Conservation (phyloP, 2,888 invertebrate species). For the Pterostichus madidus region DNA sequence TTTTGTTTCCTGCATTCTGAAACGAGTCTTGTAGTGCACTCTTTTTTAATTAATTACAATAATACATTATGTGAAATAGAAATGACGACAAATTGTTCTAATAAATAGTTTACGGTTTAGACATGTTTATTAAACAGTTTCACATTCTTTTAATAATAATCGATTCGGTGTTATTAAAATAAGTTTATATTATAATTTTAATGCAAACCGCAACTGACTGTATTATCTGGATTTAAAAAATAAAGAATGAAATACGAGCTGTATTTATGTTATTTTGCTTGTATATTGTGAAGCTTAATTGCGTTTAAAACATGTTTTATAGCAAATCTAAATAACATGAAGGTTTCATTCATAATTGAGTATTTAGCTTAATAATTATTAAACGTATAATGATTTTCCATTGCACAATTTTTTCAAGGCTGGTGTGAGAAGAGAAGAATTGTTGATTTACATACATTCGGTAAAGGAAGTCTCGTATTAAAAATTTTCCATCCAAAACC, state of each 20-base stretch:
- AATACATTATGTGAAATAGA: too few species aligned
- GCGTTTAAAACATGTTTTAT: conserved; percentile 10
- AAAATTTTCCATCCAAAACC: conserved; percentile 41
- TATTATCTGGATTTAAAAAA: too few species aligned
- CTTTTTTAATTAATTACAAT: background rate
- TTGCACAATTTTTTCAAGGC: conserved; percentile 32
- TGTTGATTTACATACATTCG: conserved; percentile 26
- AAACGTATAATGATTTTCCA: conserved; percentile 10
- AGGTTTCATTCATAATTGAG: conserved; percentile 28
- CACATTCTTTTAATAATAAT: too few species aligned
- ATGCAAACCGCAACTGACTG: too few species aligned
- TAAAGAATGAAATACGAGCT: too few species aligned
- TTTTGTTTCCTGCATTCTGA: background rate
- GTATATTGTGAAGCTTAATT: background rate
- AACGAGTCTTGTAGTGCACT: background rate
- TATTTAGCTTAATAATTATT: conserved; percentile 36
- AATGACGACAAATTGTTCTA: too few species aligned
- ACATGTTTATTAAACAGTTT: too few species aligned
- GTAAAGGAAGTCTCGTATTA: conserved; percentile 37
- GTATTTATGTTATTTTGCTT: background rate
- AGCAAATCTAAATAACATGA: conserved; percentile 30
- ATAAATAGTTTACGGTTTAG: too few species aligned
- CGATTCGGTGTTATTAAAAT: too few species aligned
- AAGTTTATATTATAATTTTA: too few species aligned
- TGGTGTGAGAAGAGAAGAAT: background rate